Evolutionary conservation across 2,113 vertebrate species (phyloP).

Genomic region (Misgurnus mizolepis): DNA sequence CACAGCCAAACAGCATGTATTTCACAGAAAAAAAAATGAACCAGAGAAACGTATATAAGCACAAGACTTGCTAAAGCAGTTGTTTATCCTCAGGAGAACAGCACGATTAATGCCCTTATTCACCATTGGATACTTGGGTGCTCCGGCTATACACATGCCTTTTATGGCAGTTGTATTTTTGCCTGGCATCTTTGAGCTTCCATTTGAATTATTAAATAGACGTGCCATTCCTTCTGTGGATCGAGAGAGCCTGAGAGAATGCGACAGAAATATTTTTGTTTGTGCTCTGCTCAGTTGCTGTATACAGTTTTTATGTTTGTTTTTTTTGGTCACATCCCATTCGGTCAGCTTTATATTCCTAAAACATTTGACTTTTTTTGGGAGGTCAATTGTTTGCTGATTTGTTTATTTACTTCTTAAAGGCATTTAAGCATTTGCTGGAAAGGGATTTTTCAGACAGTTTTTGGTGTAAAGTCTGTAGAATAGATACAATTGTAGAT

Average conservation of each 20-base stretch:
- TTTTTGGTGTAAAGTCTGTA: no score
- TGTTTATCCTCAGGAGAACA: slow-evolving; percentile 69
- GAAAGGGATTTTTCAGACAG: no score
- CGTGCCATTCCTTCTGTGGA: slow-evolving; percentile 59
- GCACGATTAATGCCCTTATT: slow-evolving; percentile 79
- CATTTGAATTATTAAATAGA: slow-evolving; percentile 80
- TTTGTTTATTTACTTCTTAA: neutral
- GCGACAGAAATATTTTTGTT: slow-evolving; percentile 15
- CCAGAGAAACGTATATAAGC: slow-evolving; percentile 69
- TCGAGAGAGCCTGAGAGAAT: slow-evolving; percentile 41
- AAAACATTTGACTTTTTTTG: neutral
- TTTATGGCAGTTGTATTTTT: slow-evolving; percentile 81
- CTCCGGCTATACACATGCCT: slow-evolving; percentile 70
- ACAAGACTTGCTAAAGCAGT: slow-evolving; percentile 67
- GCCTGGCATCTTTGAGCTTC: slow-evolving; percentile 76
- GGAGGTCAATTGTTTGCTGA: neutral
- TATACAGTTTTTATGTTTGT: neutral
- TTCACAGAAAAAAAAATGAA: slow-evolving; percentile 40
- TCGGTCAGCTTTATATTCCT: neutral
- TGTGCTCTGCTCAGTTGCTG: slow-evolving; percentile 1
- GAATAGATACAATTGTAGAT: no score
- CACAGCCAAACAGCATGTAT: slow-evolving; percentile 27
- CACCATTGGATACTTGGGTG: slow-evolving; percentile 68
- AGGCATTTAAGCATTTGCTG: no score
- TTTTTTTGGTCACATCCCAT: neutral